These are phyloP conservation scores for Siniperca chuatsi DNA, from an alignment of 2,113 vertebrate species.

Conservation along the genomic window DNA sequence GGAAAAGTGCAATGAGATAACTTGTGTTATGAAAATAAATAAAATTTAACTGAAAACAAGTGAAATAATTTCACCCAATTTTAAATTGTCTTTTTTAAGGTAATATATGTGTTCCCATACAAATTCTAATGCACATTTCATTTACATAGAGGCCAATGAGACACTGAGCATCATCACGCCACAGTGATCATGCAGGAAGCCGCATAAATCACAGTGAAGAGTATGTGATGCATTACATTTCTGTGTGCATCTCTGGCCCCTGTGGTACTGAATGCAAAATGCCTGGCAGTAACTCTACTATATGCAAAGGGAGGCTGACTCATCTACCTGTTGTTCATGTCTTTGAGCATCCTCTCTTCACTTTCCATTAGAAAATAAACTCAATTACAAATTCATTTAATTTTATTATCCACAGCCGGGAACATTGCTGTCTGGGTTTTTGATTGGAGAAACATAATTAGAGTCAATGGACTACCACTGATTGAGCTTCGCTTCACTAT, in stretches of 20 bases:
- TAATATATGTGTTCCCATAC: background rate
- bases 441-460: constrained; percentile 34
- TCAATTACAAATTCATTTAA: constrained; percentile 52
- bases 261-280: constrained; percentile 43
- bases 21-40: too few relatives aligned
- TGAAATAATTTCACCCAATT: background rate
- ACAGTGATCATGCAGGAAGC: background rate
- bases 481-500: constrained; percentile 3
- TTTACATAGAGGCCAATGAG: background rate
- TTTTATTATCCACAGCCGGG: constrained; percentile 47
- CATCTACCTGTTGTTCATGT: constrained; percentile 47
- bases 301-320: constrained; percentile 41
- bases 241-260: constrained; percentile 23
- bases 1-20: too few relatives aligned
- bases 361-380: constrained; percentile 58
- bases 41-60: background rate
- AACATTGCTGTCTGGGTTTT: constrained; percentile 38
- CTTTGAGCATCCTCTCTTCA: constrained; percentile 32
- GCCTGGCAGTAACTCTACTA: constrained; percentile 9
- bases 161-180: background rate
- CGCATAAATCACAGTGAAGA: constrained; percentile 22
- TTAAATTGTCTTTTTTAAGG: too few relatives aligned
- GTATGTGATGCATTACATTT: constrained; percentile 16
- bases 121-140: background rate
- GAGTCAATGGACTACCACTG: constrained; percentile 29